A percentile compares a stretch with the other conserved stretches of the same genome.
Evolutionary conservation across 2,888 invertebrate species (phyloP).

Genomic region (Scelioninae gen. 2): DNA sequence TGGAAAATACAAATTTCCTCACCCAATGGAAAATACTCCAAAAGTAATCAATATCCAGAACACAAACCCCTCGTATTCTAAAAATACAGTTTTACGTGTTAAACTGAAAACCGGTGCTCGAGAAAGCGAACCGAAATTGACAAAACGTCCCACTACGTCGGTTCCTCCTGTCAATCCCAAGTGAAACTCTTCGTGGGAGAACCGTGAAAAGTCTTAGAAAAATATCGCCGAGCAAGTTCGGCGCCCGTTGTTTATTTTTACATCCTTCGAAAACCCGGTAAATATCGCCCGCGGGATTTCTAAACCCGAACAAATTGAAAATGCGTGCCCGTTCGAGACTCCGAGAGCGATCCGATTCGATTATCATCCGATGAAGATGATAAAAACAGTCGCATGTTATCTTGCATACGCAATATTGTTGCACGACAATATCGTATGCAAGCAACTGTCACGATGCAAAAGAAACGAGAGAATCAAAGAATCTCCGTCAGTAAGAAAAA

Average conservation of each 20-base stretch:
- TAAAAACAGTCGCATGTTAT: too few relatives aligned
- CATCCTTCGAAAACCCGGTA: conserved; percentile 3
- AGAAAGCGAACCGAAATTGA: conserved; percentile 25
- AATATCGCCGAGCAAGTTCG: too few relatives aligned
- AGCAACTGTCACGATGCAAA: conserved; percentile 52
- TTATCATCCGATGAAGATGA: conserved; percentile 18
- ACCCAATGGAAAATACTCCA: too few relatives aligned
- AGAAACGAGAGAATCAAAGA: conserved; percentile 50
- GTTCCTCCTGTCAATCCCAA: conserved; percentile 14
- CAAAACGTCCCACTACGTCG: conserved; percentile 11
- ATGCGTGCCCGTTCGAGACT: neutral
- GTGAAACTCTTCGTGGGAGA: conserved; percentile 35
- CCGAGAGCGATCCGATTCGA: neutral
- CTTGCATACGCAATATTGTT: conserved; percentile 34
- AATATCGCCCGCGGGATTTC: too few relatives aligned
- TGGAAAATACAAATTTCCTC: too few relatives aligned
- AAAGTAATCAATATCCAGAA: too few relatives aligned
- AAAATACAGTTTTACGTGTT: too few relatives aligned
- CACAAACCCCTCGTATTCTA: too few relatives aligned
- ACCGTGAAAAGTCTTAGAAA: conserved; percentile 19
- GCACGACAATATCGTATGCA: conserved; percentile 40
- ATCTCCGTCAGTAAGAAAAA: conserved; percentile 49
- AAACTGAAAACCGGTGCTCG: too few relatives aligned
- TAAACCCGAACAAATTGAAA: neutral
- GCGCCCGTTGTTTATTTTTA: conserved; percentile 31